Percentiles rank a stretch among this genome's conserved stretches.
These are phyloP conservation scores for Semotilus atromaculatus DNA, from an alignment of 2,797 vertebrate species.

Conservation along the genomic window DNA sequence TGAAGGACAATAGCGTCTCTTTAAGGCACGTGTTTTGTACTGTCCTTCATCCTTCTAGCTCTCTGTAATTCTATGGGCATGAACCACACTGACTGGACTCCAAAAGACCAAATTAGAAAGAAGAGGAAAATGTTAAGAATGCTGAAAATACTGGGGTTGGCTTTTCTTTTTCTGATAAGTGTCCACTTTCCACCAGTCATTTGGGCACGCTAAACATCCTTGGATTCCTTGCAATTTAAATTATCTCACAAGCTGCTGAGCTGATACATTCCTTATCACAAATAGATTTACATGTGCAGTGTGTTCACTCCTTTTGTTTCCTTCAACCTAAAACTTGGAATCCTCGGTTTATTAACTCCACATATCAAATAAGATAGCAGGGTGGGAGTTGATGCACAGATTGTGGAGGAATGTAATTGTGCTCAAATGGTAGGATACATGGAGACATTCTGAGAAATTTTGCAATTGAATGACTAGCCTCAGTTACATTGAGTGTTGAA, in stretches of 20 bases:
- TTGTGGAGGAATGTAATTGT: conserved; percentile 36
- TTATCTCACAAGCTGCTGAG: conserved; percentile 57
- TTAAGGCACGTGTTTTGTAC: conserved; percentile 54
- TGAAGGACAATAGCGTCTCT: conserved; percentile 47
- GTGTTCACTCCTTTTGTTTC: conserved; percentile 37
- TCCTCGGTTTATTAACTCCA: conserved; percentile 16
- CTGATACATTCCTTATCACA: conserved; percentile 57
- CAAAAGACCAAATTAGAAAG: conserved; percentile 69
- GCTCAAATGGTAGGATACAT: conserved; percentile 20
- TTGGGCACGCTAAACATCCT: conserved; percentile 61
- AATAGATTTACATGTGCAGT: conserved; percentile 37
- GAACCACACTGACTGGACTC: conserved; percentile 69
- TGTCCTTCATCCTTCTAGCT: conserved; percentile 66
- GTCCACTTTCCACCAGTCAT: conserved; percentile 67
- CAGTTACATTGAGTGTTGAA: conserved; percentile 24
- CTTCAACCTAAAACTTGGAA: conserved; percentile 24
- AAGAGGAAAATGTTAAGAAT: conserved; percentile 74
- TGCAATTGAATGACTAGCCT: conserved; percentile 16
- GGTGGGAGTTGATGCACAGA: conserved; percentile 36
- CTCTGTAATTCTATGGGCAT: conserved; percentile 63
- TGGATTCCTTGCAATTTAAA: conserved; percentile 68
- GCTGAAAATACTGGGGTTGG: conserved; percentile 68
- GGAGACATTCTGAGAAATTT: conserved; percentile 28
- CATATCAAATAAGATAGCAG: conserved; percentile 10
- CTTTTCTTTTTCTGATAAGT: conserved; percentile 74